A percentile compares a stretch with the other conserved stretches of the same genome.
Evolutionary conservation across 1,140 invertebrate genomes (phyloP).

Genomic region (Trialeurodes vaporariorum): DNA sequence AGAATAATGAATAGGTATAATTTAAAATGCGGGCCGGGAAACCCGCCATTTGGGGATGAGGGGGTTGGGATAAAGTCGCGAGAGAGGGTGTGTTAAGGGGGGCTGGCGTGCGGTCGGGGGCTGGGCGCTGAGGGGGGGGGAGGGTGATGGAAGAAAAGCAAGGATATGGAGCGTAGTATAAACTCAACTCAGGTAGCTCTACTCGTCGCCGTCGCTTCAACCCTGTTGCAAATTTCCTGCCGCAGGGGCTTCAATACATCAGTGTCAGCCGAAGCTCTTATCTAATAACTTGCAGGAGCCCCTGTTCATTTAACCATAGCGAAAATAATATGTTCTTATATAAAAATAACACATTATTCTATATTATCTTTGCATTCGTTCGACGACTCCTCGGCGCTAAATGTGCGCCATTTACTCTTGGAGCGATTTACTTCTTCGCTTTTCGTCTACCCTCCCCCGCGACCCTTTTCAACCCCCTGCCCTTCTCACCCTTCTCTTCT

Average conservation of each 20-base stretch:
- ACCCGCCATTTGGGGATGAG: no score
- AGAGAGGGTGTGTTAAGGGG: no score
- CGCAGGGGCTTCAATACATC: background rate
- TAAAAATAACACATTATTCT: conserved; percentile 1
- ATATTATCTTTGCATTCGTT: conserved; percentile 1
- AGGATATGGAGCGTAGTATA: background rate
- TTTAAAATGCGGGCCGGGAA: no score
- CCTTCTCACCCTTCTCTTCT: no score
- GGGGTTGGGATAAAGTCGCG: no score
- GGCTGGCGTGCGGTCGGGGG: no score
- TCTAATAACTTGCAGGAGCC: background rate
- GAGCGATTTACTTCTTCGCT: background rate
- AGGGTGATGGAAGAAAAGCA: no score
- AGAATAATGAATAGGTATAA: no score
- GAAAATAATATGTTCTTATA: conserved; percentile 1
- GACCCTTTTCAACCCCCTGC: no score
- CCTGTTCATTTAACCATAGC: background rate
- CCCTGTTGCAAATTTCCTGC: background rate
- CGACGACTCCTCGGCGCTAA: background rate
- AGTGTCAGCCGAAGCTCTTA: background rate
- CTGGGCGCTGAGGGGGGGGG: no score
- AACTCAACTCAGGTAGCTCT: background rate
- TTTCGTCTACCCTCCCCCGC: background rate
- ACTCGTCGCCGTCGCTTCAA: background rate
- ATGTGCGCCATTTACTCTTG: background rate